These are phyloP conservation scores for Hystrix cristata DNA, from an alignment of 2,113 vertebrate genomes.

Conservation along the genomic window DNA sequence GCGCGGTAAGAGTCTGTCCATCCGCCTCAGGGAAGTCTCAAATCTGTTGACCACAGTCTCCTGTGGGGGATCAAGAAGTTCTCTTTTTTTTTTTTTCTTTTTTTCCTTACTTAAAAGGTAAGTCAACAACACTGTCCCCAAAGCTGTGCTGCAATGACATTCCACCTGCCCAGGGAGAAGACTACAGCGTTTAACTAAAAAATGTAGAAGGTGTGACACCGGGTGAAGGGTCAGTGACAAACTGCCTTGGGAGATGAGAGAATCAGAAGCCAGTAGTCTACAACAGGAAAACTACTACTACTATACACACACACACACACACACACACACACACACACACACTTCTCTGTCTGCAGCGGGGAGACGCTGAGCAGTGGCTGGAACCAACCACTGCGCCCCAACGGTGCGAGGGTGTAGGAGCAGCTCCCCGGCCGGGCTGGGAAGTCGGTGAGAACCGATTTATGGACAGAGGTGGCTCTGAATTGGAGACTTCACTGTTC, in stretches of 20 bases:
- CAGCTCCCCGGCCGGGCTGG: background rate
- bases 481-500: background rate
- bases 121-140: conserved; percentile 32
- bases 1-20: background rate
- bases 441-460: background rate
- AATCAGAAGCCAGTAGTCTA: background rate
- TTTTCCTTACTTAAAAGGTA: background rate
- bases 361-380: background rate
- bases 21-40: background rate
- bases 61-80: background rate
- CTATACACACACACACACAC: no score
- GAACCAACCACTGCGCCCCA: background rate
- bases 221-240: background rate
- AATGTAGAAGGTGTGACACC: background rate
- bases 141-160: background rate
- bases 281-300: background rate
- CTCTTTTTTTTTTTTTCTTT: no score
- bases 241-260: background rate
- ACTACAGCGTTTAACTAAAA: background rate
- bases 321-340: background rate
- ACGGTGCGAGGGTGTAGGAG: background rate
- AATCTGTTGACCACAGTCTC: background rate
- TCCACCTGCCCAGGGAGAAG: background rate
- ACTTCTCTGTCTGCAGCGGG: background rate
- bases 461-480: background rate